Evolutionary conservation across 2,888 invertebrate species (phyloP).

Genomic region (Acleris sparsana): DNA sequence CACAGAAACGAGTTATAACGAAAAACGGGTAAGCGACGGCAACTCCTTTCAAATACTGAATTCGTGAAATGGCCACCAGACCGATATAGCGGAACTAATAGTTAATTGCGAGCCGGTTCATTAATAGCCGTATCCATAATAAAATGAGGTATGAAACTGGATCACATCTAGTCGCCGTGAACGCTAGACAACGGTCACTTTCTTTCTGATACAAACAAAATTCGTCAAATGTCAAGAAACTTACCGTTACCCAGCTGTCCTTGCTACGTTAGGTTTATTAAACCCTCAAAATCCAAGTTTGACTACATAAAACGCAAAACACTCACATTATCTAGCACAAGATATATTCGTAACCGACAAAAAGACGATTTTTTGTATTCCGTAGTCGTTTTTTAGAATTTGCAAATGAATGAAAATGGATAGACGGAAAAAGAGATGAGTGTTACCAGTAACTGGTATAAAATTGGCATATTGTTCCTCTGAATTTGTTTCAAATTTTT

Average conservation of each 20-base stretch:
- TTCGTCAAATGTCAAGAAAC: constrained; percentile 70
- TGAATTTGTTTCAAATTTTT: neutral
- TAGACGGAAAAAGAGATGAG: constrained; percentile 57
- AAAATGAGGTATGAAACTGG: constrained; percentile 70
- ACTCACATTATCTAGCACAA: constrained; percentile 69
- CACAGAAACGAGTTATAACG: constrained; percentile 44
- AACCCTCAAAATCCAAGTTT: constrained; percentile 56
- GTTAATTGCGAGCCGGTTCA: constrained; percentile 66
- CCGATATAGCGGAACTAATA: constrained; percentile 63
- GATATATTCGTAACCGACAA: constrained; percentile 64
- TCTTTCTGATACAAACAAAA: constrained; percentile 76
- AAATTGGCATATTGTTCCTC: neutral
- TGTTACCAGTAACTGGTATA: constrained; percentile 51
- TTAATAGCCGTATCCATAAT: constrained; percentile 65
- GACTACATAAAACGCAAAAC: constrained; percentile 54
- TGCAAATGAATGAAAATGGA: constrained; percentile 79
- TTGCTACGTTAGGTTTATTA: constrained; percentile 47
- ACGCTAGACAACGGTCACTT: constrained; percentile 77
- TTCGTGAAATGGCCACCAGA: constrained; percentile 55
- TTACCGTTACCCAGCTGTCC: constrained; percentile 65
- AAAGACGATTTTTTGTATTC: constrained; percentile 63
- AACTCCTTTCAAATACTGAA: constrained; percentile 49
- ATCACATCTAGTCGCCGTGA: constrained; percentile 63
- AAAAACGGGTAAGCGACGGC: constrained; percentile 59
- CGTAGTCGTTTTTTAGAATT: constrained; percentile 77